Base-by-base conservation (phyloP, 2,888 invertebrate genomes). In the Notodonta dromedarius region DNA sequence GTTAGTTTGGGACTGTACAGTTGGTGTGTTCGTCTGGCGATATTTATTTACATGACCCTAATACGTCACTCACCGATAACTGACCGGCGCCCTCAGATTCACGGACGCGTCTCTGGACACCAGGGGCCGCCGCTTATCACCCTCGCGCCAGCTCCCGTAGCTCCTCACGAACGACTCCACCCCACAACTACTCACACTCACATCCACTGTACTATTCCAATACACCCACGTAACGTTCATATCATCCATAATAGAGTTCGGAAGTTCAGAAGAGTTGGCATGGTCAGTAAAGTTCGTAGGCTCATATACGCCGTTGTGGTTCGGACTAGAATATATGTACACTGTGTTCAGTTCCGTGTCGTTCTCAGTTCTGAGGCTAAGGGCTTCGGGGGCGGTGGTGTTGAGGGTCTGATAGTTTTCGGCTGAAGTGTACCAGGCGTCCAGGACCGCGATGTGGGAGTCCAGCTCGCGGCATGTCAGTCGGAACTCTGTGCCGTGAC, bases 391-490 rank as follows among this genome's bases (percentile, higher is more conserved):
- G 70, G 60, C 77, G 44, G 84, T 80, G 56, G 76, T 76, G 78
- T 85, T 88, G 87, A 74, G 68, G 50, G 64, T 83, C 71, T 81
- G 78, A 90, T 87, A 86, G 66, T 91, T 83, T 57, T 88, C 85
- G 61, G 74, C 56, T 53, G 91, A 79, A 63, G 93, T 92, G 83
- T 95, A 96, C 86, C 94, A 94, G n/a, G 94, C 95, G 76, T 95
- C 95, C 72, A 95, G 84, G 46, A 96, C 91, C 50, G 95, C 95
- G 64, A 96, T 94, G 79, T 95, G 94, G 4, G 95, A 94, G 83
- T 95, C 94, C 68, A 96, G 83, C 65, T 94, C 94, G 42, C 95
- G 94, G 75, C 96, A 96, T 5, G 95, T 95, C 55, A 96, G 86
- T 32, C 95, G 92, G 77, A 96, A 94, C 77, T 94, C 93, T 81